A percentile compares a stretch with the other conserved stretches of the same genome.
phyloP scores from a whole-genome alignment of 2,888 invertebrate genomes.

The Sycophila texana region DNA sequence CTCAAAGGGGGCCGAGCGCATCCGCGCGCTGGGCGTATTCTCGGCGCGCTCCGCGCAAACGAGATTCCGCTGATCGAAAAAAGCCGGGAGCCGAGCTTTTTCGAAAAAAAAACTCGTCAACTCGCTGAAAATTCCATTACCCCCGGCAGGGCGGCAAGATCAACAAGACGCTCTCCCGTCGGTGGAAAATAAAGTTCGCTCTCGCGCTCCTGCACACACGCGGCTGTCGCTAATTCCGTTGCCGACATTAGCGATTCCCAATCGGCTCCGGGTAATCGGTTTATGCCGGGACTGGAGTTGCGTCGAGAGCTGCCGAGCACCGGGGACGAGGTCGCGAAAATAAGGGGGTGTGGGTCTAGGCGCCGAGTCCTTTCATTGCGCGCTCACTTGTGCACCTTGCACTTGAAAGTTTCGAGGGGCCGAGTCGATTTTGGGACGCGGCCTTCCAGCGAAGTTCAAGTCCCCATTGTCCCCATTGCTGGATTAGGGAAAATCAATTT shows the following conservation, averaged over 20 bases:
- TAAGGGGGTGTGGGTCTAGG: background rate
- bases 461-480: background rate
- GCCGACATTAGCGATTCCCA: conserved; percentile 30
- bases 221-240: background rate
- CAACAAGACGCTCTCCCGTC: conserved; percentile 9
- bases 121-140: conserved; percentile 45
- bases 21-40: too few relatives aligned
- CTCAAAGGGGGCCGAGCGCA: too few relatives aligned
- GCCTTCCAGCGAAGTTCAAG: conserved; percentile 6
- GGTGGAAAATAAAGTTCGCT: conserved; percentile 23
- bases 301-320: background rate
- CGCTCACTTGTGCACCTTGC: conserved; percentile 22
- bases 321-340: conserved; percentile 3
- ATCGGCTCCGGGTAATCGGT: conserved; percentile 21
- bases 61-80: background rate
- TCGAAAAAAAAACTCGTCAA: background rate
- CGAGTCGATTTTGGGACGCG: background rate
- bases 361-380: background rate
- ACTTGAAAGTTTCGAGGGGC: conserved; percentile 31
- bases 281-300: background rate
- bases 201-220: background rate
- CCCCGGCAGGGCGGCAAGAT: conserved; percentile 1
- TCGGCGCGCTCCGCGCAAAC: too few relatives aligned
- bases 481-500: conserved; percentile 11
- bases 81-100: background rate